Percentiles rank a stretch among this genome's conserved stretches.
Evolutionary conservation across 2,113 vertebrate species (phyloP).

Genomic region (Leucosticte australis): DNA sequence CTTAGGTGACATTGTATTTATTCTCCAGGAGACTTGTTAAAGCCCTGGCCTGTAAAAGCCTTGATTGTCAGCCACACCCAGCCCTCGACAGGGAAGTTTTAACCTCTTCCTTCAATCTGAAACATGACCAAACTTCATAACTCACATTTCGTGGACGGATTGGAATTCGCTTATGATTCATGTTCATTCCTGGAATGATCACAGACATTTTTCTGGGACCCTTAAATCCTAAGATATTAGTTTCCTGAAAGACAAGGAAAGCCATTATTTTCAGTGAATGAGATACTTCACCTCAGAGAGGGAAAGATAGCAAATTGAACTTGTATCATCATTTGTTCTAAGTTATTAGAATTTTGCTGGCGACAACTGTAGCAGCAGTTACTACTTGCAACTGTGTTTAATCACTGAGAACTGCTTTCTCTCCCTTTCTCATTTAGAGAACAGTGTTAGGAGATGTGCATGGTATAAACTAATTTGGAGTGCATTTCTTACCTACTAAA

Average conservation of each 20-base stretch:
- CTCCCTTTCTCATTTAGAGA: background rate
- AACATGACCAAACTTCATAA: background rate
- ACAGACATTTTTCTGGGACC: constrained; percentile 98
- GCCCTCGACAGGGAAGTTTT: background rate
- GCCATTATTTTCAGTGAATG: background rate
- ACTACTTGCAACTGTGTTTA: background rate
- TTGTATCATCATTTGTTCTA: background rate
- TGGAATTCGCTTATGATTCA: constrained; percentile 90
- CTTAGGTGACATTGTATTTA: background rate
- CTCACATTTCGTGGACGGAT: constrained; percentile 86
- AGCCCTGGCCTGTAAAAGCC: background rate
- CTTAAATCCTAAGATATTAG: constrained; percentile 95
- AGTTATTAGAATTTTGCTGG: background rate
- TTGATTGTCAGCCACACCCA: background rate
- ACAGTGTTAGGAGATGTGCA: background rate
- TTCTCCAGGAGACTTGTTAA: background rate
- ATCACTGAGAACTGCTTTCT: background rate
- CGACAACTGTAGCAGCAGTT: background rate
- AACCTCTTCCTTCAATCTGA: background rate
- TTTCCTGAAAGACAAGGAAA: constrained; percentile 81
- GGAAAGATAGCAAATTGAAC: background rate
- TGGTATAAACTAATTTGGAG: background rate
- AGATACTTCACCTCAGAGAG: background rate
- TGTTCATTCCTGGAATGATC: constrained; percentile 95
- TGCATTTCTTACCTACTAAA: background rate